A percentile compares a stretch with the other conserved stretches of the same genome.
phyloP scores from a whole-genome alignment of 2,113 vertebrate species.

The Podarcis muralis region DNA sequence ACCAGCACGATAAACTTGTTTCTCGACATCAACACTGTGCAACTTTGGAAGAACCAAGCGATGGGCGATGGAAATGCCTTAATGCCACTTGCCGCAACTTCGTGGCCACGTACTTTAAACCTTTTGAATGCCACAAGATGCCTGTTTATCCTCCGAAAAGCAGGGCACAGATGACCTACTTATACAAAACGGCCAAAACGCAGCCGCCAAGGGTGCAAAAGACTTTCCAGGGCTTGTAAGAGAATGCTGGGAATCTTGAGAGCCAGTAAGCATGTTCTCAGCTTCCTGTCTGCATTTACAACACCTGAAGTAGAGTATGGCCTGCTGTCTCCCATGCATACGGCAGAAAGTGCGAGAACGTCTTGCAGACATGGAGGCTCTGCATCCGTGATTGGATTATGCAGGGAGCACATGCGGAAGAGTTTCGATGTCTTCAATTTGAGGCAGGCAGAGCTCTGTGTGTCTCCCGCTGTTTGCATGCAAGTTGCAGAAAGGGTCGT shows the following conservation, averaged over 20 bases:
- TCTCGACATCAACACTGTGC: constrained; percentile 25
- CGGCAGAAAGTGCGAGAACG: not conserved
- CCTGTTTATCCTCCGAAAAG: not conserved
- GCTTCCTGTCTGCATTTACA: not conserved
- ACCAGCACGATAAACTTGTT: constrained; percentile 46
- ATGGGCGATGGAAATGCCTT: constrained; percentile 23
- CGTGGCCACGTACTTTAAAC: constrained; percentile 4
- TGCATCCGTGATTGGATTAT: not conserved
- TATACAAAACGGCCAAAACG: not conserved
- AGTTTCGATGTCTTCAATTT: not conserved
- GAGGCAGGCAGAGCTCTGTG: not conserved
- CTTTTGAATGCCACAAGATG: not conserved
- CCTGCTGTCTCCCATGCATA: no score
- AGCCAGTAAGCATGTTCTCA: not conserved
- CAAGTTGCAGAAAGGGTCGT: not conserved
- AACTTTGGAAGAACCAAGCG: constrained; percentile 13
- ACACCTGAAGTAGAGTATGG: not conserved
- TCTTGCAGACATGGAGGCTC: no score
- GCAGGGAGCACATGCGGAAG: not conserved
- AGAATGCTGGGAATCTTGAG: not conserved
- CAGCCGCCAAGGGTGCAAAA: not conserved
- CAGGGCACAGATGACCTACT: not conserved
- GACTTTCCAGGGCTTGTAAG: not conserved
- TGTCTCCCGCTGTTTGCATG: not conserved
- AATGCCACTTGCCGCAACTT: no score